phyloP scores from a whole-genome alignment of 2,113 vertebrate species.

The Donacobius atricapilla region DNA sequence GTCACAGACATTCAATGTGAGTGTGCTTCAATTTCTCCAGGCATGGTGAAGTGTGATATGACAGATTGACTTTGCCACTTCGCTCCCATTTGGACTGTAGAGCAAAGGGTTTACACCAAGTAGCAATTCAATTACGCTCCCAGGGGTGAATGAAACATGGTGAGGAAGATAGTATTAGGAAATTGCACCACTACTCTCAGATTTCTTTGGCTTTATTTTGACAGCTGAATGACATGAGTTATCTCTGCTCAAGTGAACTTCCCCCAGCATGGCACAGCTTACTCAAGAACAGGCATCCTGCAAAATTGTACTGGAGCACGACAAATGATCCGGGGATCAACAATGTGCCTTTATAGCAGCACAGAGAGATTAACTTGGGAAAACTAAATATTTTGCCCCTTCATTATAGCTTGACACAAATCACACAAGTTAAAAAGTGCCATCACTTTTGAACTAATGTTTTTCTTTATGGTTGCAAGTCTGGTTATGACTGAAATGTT shows the following conservation, averaged over 20 bases:
- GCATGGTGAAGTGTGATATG: not conserved
- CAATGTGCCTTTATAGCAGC: not conserved
- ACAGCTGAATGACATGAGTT: constrained; percentile 56
- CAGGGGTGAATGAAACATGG: constrained; percentile 27
- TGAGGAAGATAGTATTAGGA: constrained; percentile 40
- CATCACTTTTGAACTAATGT: not conserved
- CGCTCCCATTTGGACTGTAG: not conserved
- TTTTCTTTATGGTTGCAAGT: not conserved
- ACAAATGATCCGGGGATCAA: not conserved
- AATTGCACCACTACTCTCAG: constrained; percentile 18
- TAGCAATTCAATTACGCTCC: not conserved
- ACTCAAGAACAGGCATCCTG: not conserved
- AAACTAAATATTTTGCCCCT: not conserved
- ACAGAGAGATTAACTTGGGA: not conserved
- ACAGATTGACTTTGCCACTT: not conserved
- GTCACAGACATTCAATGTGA: not conserved
- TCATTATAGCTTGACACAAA: not conserved
- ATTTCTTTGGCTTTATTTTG: constrained; percentile 54
- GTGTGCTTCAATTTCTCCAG: not conserved
- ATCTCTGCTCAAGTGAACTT: constrained; percentile 19
- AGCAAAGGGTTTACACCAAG: not conserved
- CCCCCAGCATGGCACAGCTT: not conserved
- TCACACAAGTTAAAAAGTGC: not conserved
- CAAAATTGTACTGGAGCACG: not conserved
- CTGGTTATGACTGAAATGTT: not conserved